Evolutionary conservation across 2,113 vertebrate species (phyloP).

Genomic region (Atrichornis clamosus): DNA sequence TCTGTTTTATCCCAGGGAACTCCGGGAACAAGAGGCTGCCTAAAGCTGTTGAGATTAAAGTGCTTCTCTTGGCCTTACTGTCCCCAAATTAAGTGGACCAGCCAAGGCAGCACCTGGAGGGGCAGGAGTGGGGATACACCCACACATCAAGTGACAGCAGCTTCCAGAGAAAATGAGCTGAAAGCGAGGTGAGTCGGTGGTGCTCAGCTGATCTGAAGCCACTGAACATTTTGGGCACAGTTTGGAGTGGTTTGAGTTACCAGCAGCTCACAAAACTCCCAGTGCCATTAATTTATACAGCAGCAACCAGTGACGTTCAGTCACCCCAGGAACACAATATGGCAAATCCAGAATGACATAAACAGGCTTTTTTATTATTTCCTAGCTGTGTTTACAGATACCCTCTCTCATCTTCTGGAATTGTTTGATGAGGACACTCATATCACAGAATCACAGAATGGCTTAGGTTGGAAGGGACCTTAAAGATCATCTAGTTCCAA

Average conservation of each 20-base stretch:
- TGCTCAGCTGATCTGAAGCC: not conserved
- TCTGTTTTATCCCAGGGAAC: not conserved
- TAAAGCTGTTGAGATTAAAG: not conserved
- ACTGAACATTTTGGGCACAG: not conserved
- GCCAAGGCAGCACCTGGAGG: not conserved
- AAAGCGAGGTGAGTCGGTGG: fast-evolving
- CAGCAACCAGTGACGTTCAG: not conserved
- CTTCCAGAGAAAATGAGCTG: not conserved
- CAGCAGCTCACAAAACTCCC: not conserved
- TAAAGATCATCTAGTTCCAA: not conserved
- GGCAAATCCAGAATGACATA: not conserved
- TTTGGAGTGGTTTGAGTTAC: not conserved
- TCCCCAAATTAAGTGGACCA: not conserved
- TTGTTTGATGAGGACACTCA: not conserved
- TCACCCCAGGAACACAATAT: not conserved
- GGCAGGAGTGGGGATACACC: not conserved
- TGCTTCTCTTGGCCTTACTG: not conserved
- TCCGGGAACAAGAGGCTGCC: not conserved
- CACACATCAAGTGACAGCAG: not conserved
- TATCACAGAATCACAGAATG: not conserved
- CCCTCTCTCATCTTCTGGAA: too few relatives aligned
- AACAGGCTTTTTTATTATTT: fast-evolving
- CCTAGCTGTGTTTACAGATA: not conserved
- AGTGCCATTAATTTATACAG: not conserved
- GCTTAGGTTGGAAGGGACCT: not conserved